phyloP scores from a whole-genome alignment of 2,797 vertebrate species.

The Tadarida brasiliensis region DNA sequence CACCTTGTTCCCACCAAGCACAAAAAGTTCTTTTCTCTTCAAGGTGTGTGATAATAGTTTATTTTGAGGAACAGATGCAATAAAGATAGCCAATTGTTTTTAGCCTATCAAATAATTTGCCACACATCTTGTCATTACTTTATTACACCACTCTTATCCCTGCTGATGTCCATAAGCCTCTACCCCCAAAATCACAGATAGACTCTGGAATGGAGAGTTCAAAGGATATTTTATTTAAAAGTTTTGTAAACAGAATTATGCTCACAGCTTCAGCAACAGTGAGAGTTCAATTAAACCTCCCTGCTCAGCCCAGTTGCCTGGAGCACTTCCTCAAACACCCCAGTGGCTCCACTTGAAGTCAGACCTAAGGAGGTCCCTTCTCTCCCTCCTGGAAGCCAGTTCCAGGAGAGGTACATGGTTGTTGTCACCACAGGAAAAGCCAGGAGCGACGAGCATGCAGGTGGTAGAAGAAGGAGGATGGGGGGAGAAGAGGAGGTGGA shows the following conservation, averaged over 20 bases:
- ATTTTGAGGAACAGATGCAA: conserved; percentile 22
- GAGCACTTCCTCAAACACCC: neutral
- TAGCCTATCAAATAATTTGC: conserved; percentile 15
- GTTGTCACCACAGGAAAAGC: conserved; percentile 1
- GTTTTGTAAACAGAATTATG: conserved; percentile 65
- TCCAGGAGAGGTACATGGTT: neutral
- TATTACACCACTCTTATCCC: neutral
- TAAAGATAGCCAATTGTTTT: conserved; percentile 46
- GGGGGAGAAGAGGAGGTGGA: neutral
- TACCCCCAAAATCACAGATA: conserved; percentile 21
- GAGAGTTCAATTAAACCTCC: conserved; percentile 44
- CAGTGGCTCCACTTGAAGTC: conserved; percentile 29
- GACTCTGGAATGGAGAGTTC: conserved; percentile 12
- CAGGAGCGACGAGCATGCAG: neutral
- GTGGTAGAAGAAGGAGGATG: neutral
- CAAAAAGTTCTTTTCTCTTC: neutral
- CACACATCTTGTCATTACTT: conserved; percentile 25
- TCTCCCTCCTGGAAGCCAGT: conserved; percentile 8
- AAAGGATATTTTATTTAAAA: conserved; percentile 65
- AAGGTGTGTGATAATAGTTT: conserved; percentile 51
- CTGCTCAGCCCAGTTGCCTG: neutral
- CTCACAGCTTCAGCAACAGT: conserved; percentile 23
- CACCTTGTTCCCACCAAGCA: neutral
- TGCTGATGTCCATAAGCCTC: neutral
- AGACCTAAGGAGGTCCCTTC: neutral